Base-by-base conservation (phyloP, 2,113 vertebrate species). In the Oreochromis aureus region DNA sequence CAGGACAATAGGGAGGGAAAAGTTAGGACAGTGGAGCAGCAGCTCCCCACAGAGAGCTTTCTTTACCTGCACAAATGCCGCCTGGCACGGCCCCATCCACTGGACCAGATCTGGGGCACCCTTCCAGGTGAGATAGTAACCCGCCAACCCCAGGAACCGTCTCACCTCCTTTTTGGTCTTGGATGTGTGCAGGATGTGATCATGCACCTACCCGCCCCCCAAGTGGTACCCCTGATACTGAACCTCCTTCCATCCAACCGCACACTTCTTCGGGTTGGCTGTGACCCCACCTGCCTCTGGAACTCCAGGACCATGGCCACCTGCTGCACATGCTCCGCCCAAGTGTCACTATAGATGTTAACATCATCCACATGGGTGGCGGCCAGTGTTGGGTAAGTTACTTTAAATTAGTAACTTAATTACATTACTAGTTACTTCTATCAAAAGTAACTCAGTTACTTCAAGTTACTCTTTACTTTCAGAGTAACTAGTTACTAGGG, bases 21-120 rank as follows among this genome's bases (percentile, higher is more conserved):
- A 54, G 53, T 54, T 54, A 54, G 10, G 19, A 22, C 3, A 1
- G 53, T 54, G 53, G 53, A 11, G 53, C 53, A 22, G 53, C 53
- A 22, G 53, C 19, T 54, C 53, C 19, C 53, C 22, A 54, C 53
- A 55, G 10, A 24, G 54, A 55, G 10, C 22, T 55, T 55, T 55
- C n/a, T 55, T 55, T 55, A 55, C 53, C 53, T 22, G 53, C 53
- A 55, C 22, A 55, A 55, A 55, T 22, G 53, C 10, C 0, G n/a
- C 53, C n/a, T 55, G 5, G n/a, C n/a, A 55, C 0, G 0, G n/a
- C n/a, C 53, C 53, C 53, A 2, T 55, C 53, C 53, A 55, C n/a
- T 55, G 53, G n/a, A 12, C 53, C 53, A 55, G 53, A 55, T 55
- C 0, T 22, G 53, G 53, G 22, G 10, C n/a, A 22, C 0, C 5